A percentile compares a stretch with the other conserved stretches of the same genome.
Conservation (phyloP, 2,113 vertebrate genomes). For the Apteryx mantelli region DNA sequence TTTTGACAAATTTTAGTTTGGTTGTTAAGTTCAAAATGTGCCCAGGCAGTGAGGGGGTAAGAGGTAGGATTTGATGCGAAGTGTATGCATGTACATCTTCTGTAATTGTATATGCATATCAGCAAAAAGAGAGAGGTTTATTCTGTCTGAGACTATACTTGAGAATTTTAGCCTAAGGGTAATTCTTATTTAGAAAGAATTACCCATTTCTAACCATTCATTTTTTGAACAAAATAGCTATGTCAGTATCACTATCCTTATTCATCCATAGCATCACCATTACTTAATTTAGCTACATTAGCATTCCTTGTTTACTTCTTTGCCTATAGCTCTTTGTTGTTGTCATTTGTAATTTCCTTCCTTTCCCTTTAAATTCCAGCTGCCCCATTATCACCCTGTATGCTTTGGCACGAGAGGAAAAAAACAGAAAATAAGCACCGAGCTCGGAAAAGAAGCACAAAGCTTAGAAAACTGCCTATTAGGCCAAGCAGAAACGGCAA, state of each 20-base stretch:
- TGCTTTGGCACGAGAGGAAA: fast-evolving
- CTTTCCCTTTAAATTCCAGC: neutral
- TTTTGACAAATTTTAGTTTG: neutral
- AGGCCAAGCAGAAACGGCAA: neutral
- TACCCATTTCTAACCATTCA: neutral
- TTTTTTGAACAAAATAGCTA: conserved; percentile 7
- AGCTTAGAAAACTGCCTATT: neutral
- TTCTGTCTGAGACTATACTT: neutral
- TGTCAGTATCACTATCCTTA: neutral
- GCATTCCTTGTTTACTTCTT: neutral
- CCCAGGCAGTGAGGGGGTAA: neutral
- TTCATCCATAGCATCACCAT: neutral
- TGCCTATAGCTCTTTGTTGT: neutral
- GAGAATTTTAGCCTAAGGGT: neutral
- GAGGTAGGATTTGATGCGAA: neutral
- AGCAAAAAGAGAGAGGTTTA: neutral
- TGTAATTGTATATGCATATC: neutral
- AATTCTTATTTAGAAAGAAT: neutral
- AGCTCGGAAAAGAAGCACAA: neutral
- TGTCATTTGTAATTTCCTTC: neutral
- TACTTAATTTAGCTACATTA: neutral
- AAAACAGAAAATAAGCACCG: neutral
- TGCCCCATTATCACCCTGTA: neutral
- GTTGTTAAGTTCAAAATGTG: neutral
- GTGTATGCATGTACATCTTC: neutral